Percentiles rank a stretch among this genome's conserved stretches.
phyloP scores from a whole-genome alignment of 2,888 invertebrate species.

The Tricholauxania praeusta region DNA sequence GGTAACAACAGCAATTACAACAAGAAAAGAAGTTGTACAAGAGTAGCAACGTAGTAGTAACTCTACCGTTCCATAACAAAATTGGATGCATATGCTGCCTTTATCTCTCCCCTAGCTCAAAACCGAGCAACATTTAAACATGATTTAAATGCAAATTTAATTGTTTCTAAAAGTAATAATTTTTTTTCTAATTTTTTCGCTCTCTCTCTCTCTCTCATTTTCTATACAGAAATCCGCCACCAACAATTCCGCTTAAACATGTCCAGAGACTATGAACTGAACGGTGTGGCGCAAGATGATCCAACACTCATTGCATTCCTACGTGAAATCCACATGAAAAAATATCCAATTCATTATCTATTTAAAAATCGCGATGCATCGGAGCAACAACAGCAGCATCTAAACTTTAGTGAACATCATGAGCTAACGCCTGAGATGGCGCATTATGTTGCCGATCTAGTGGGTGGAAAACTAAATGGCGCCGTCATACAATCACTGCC shows the following conservation, averaged over 20 bases:
- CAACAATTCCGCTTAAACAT: conserved; percentile 85
- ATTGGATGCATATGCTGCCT: too few species aligned
- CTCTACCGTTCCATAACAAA: too few species aligned
- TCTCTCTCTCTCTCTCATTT: conserved; percentile 20
- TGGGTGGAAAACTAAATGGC: conserved; percentile 71
- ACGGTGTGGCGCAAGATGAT: conserved; percentile 80
- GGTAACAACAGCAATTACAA: too few species aligned
- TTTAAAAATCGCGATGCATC: conserved; percentile 48
- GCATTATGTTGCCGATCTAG: conserved; percentile 63
- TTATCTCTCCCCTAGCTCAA: background rate
- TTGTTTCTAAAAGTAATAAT: background rate
- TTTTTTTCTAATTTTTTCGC: conserved; percentile 12
- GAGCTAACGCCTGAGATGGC: conserved; percentile 64
- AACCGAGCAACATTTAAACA: background rate
- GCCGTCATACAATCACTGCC: conserved; percentile 78
- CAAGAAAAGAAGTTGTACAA: too few species aligned
- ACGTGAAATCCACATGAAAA: conserved; percentile 76
- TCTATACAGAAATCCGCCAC: conserved; percentile 74
- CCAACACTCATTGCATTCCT: conserved; percentile 81
- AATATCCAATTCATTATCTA: conserved; percentile 64
- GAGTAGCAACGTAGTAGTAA: too few species aligned
- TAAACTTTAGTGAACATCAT: conserved; percentile 57
- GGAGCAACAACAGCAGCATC: conserved; percentile 36
- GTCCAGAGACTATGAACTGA: conserved; percentile 82
- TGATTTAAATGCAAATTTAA: conserved; percentile 10